Evolutionary conservation across 2,113 vertebrate species (phyloP).

Genomic region (Melanostigma gelatinosum): DNA sequence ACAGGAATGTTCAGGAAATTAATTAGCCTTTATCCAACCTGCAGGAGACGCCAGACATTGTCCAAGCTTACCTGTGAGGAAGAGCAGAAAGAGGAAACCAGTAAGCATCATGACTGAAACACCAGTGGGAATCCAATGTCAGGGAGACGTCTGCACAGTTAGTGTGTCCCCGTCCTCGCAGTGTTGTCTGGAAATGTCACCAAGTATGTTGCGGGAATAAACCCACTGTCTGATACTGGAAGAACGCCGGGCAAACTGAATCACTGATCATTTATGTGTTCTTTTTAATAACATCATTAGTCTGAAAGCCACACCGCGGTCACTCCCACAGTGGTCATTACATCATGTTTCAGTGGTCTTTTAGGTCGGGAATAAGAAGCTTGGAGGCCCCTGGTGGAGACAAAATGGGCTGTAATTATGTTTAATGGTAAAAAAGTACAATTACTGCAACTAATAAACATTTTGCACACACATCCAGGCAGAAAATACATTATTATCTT

Average conservation of each 20-base stretch:
- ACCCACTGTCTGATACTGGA: not conserved
- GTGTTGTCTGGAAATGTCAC: conserved; percentile 1
- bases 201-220: not conserved
- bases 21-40: not conserved
- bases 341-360: not conserved
- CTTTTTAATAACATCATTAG: conserved; percentile 34
- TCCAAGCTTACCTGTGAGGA: conserved; percentile 61
- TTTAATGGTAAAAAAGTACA: not conserved
- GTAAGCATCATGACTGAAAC: conserved; percentile 26
- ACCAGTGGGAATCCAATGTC: not conserved
- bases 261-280: not conserved
- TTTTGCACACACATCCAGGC: not conserved
- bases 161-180: not conserved
- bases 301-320: not conserved
- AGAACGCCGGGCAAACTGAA: conserved; percentile 31
- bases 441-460: not conserved
- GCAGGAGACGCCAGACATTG: not conserved
- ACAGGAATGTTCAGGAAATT: not conserved
- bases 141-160: too few relatives aligned
- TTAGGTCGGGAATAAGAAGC: not conserved
- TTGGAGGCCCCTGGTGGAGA: not conserved
- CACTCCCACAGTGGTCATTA: conserved; percentile 18
- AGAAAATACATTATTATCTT: not conserved
- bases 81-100: conserved; percentile 46
- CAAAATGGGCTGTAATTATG: conserved; percentile 7